Evolutionary conservation across 64 coral and sea anemone species (phyloP).

Genomic region (Dendronephthya gigantea): DNA sequence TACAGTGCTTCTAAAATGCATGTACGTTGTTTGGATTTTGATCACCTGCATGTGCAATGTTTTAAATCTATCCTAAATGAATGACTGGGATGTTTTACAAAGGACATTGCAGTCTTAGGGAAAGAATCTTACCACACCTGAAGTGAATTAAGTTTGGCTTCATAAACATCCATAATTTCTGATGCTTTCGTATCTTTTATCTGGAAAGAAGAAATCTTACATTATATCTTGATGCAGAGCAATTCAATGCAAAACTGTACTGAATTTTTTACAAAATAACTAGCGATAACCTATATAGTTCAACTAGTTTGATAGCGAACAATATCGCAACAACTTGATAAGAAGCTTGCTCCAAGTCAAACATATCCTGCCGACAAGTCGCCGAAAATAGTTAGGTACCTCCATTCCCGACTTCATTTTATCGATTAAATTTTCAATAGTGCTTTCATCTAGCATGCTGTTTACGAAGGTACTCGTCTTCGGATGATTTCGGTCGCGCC

Average conservation of each 20-base stretch:
- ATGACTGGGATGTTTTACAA: too few species aligned
- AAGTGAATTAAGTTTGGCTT: conserved; percentile 67
- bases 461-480: neutral
- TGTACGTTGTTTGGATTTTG: too few species aligned
- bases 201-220: conserved; percentile 16
- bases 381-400: conserved; percentile 20
- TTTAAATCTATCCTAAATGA: too few species aligned
- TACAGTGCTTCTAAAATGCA: too few species aligned
- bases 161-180: conserved; percentile 97
- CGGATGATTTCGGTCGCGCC: neutral
- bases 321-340: too few species aligned
- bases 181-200: conserved; percentile 95
- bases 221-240: too few species aligned
- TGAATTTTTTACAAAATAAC: too few species aligned
- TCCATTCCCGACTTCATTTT: conserved; percentile 92
- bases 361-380: neutral
- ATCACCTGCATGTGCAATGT: too few species aligned
- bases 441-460: neutral
- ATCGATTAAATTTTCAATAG: conserved; percentile 83
- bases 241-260: too few species aligned
- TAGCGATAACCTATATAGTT: too few species aligned
- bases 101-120: too few species aligned
- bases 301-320: too few species aligned
- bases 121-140: conserved; percentile 28
- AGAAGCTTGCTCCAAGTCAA: neutral